These are phyloP conservation scores for Dermatophagoides farinae DNA, from an alignment of 1,140 invertebrate genomes.

Conservation along the genomic window DNA sequence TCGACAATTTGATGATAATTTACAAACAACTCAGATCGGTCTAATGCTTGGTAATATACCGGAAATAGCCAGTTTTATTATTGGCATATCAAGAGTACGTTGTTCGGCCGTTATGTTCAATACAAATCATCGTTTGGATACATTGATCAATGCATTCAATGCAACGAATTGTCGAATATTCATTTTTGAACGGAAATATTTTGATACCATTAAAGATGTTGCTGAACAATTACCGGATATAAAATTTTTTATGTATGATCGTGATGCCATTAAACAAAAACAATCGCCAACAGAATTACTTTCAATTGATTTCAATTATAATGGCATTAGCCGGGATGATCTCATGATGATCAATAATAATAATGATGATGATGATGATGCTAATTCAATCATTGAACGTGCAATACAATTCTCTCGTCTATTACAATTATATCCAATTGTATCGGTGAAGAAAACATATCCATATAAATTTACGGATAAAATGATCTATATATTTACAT, in stretches of 20 bases:
- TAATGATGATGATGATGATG: neutral
- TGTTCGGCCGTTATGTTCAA: constrained; percentile 22
- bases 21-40: constrained; percentile 44
- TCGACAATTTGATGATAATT: constrained; percentile 46
- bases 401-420: neutral
- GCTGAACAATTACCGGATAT: neutral
- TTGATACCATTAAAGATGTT: neutral
- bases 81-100: constrained; percentile 39
- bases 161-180: constrained; percentile 21
- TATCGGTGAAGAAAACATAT: neutral
- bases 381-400: too few species aligned
- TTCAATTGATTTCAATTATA: neutral
- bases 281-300: neutral
- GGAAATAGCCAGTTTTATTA: constrained; percentile 65
- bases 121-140: constrained; percentile 20
- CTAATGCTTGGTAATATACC: constrained; percentile 60
- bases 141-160: constrained; percentile 21
- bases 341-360: neutral
- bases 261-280: neutral
- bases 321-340: neutral
- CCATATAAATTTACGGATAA: constrained; percentile 2
- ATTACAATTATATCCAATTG: neutral
- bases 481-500: constrained; percentile 62
- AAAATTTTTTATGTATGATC: neutral
- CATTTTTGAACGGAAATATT: constrained; percentile 16